phyloP scores from a whole-genome alignment of 1,140 invertebrate species.

The Ceratina calcarata region DNA sequence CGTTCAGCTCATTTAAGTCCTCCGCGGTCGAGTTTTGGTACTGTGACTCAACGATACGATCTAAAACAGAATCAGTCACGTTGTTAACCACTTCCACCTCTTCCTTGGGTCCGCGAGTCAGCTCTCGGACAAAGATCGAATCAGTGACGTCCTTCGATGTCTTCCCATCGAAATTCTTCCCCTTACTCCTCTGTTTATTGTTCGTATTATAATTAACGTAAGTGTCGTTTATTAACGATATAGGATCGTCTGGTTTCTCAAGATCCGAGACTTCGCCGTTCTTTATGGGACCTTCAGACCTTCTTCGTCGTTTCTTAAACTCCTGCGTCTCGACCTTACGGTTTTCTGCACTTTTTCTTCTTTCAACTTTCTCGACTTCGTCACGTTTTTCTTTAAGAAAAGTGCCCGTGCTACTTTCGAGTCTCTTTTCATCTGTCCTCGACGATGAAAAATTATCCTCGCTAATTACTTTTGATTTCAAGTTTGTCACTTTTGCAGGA shows the following conservation, averaged over 20 bases:
- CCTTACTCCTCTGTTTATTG: background rate
- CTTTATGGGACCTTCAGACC: background rate
- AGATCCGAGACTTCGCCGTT: conserved; percentile 44
- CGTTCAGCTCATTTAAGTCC: background rate
- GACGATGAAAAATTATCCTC: no score
- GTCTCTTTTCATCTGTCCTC: no score
- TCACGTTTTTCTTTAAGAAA: no score
- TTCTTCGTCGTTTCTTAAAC: background rate
- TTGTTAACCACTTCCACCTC: conserved; percentile 70
- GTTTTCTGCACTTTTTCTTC: no score
- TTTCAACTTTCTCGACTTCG: no score
- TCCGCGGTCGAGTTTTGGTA: conserved; percentile 2
- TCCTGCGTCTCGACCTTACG: background rate
- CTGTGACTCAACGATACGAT: conserved; percentile 51
- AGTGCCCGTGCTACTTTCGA: no score
- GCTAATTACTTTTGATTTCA: no score
- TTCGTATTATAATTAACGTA: conserved; percentile 66
- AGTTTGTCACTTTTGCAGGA: no score
- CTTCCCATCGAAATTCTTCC: background rate
- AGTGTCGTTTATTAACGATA: conserved; percentile 73
- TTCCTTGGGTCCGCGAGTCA: conserved; percentile 58
- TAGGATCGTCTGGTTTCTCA: conserved; percentile 16
- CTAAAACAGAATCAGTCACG: conserved; percentile 51
- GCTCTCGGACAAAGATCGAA: conserved; percentile 15
- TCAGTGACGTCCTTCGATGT: conserved; percentile 33